Base-by-base conservation (phyloP, 2,888 invertebrate species). In the Patella ulyssiponensis region DNA sequence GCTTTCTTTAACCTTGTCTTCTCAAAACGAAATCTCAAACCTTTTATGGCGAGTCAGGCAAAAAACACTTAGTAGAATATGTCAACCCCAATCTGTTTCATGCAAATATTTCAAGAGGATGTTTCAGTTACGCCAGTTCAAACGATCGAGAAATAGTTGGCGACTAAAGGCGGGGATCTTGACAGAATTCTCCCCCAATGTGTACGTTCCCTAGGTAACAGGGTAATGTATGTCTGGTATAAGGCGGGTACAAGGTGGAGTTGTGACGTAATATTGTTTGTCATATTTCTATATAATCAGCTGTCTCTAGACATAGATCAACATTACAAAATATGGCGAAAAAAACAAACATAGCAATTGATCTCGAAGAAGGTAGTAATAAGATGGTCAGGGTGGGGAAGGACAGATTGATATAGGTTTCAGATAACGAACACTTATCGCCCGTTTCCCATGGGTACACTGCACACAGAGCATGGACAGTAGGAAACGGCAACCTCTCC, bases 211-310 rank as follows among this genome's bases (percentile, higher is more conserved):
- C 64, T 20, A 64, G 64, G 64, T 64, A 64, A 64, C 64, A 23
- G 9, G 20, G 64, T 64, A 64, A 64, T 20, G 23, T 20, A 9
- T 12, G 64, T 64, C 64, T 64, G 64, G 64, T 64, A 14, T 20
- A 64, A 64, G 64, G 64, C 64, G 64, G 64, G 64, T 64, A 64
- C 64, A 23, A 64, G 20, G 64, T 23, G 20, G 64, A 23, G 64
- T 23, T 23, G 64, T 64, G 64, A 64, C 64, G 64, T 64, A 64
- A 64, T 64, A 20, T 20, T 64, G 64, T 64, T 64, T 64, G 64
- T 64, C 20, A 64, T 64, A 20, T 23, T 14, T 64, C 64, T 23
- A 64, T 64, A 64, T 11, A 64, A 15, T 64, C 64, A 64, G 64
- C 20, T 64, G 64, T 14, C 20, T 17, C 23, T 64, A 64, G 23